These are phyloP conservation scores for Chironex yamaguchii DNA, from an alignment of 30 jellyfish, hydroid and myxozoan species.

Conservation along the genomic window DNA sequence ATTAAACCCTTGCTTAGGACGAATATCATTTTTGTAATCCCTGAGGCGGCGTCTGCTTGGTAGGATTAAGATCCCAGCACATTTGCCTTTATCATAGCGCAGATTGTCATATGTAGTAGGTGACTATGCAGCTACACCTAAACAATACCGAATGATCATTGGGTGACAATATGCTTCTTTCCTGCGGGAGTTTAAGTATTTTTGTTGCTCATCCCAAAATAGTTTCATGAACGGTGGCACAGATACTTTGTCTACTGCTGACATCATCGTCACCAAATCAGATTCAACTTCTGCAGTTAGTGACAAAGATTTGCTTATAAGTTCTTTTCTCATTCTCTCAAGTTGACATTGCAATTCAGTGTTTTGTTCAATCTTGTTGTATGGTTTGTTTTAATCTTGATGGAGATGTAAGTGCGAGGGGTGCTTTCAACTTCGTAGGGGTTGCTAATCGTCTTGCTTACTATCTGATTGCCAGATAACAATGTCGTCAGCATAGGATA, in stretches of 20 bases:
- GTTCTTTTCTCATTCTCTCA: constrained; percentile 34
- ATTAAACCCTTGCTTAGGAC: constrained; percentile 78
- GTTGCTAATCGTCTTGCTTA: no score
- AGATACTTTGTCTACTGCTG: not conserved
- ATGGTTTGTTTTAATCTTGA: constrained; percentile 44
- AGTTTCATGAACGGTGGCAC: constrained; percentile 77
- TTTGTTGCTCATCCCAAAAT: constrained; percentile 87
- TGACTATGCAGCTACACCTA: constrained; percentile 65
- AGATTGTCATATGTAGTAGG: constrained; percentile 66
- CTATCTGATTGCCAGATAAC: no score
- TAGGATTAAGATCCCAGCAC: constrained; percentile 58
- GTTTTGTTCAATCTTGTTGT: constrained; percentile 61
- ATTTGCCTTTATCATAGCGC: constrained; percentile 48
- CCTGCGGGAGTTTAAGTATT: constrained; percentile 15
- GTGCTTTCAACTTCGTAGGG: no score
- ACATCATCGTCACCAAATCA: constrained; percentile 58
- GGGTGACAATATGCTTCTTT: constrained; percentile 56
- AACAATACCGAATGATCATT: constrained; percentile 54
- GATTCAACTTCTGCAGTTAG: constrained; percentile 26
- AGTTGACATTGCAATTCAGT: constrained; percentile 44
- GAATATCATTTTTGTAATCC: constrained; percentile 64
- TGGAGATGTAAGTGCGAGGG: constrained; percentile 63
- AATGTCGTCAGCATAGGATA: no score
- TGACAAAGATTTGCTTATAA: constrained; percentile 12
- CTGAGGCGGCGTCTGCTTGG: constrained; percentile 67